Evolutionary conservation across 2,888 invertebrate genomes (phyloP).

Genomic region (Tipula lateralis): DNA sequence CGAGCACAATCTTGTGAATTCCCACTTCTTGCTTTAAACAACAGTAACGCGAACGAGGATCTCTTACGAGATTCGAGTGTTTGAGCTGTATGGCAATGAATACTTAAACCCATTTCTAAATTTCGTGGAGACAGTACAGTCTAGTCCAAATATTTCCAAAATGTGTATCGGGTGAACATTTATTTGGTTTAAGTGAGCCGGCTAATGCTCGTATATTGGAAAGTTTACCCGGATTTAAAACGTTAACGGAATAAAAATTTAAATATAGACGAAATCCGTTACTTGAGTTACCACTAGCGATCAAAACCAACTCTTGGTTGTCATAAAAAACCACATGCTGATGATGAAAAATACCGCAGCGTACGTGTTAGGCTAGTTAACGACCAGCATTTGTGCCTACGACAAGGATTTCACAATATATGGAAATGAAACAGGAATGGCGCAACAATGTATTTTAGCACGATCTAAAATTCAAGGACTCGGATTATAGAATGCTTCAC

Average conservation of each 20-base stretch:
- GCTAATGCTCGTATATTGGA: slow-evolving; percentile 92
- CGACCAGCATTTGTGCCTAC: slow-evolving; percentile 52
- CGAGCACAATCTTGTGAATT: slow-evolving; percentile 74
- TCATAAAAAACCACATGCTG: slow-evolving; percentile 81
- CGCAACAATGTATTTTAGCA: slow-evolving; percentile 94
- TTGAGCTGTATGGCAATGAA: slow-evolving; percentile 78
- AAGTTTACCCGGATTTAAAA: slow-evolving; percentile 95
- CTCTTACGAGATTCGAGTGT: slow-evolving; percentile 64
- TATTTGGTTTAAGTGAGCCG: slow-evolving; percentile 95
- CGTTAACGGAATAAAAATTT: slow-evolving; percentile 90
- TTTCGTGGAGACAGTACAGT: slow-evolving; percentile 66
- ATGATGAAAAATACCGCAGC: too few relatives aligned
- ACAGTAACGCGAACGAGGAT: slow-evolving; percentile 44
- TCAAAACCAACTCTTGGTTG: slow-evolving; percentile 68
- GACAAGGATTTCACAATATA: slow-evolving; percentile 92
- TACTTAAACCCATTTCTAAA: slow-evolving; percentile 74
- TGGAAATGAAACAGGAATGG: slow-evolving; percentile 99
- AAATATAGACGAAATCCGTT: slow-evolving; percentile 95
- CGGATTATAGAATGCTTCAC: slow-evolving; percentile 93
- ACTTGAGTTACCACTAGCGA: slow-evolving; percentile 90
- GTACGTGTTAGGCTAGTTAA: slow-evolving; percentile 60
- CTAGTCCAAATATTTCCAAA: slow-evolving; percentile 85
- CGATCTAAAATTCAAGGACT: slow-evolving; percentile 93
- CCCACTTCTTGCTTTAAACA: slow-evolving; percentile 58
- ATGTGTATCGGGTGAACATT: slow-evolving; percentile 89